Evolutionary conservation across 2,113 vertebrate species (phyloP).

Genomic region (Dipodomys spectabilis): DNA sequence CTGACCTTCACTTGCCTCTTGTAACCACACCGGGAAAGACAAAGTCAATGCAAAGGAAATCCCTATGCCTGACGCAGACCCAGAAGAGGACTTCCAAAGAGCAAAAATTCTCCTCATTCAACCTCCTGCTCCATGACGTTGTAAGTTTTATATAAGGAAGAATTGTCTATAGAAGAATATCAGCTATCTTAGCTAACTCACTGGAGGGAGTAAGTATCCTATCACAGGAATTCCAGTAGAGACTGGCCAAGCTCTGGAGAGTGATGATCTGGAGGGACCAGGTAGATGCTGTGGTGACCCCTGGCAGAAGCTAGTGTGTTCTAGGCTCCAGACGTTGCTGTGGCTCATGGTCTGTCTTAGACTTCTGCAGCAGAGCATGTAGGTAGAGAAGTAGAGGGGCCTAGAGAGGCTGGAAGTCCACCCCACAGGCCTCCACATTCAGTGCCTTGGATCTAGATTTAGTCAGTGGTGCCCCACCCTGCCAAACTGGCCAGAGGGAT

Average conservation of each 20-base stretch:
- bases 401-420: neutral
- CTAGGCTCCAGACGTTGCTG: neutral
- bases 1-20: neutral
- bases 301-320: neutral
- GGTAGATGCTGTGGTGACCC: neutral
- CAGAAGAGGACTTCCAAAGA: neutral
- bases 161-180: neutral
- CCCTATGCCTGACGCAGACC: neutral
- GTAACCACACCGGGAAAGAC: neutral
- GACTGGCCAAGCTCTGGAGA: neutral
- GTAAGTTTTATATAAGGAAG: neutral
- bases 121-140: neutral
- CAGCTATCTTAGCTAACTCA: neutral
- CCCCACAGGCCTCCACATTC: neutral
- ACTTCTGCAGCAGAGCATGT: neutral
- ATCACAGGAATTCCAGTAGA: conserved; percentile 33
- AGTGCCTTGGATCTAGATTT: neutral
- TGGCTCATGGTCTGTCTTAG: neutral
- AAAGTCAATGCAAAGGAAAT: neutral
- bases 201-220: neutral
- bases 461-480: neutral
- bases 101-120: neutral
- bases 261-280: neutral
- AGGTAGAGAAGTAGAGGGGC: neutral
- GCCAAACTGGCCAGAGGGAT: neutral